These are phyloP conservation scores for Drosophila neonasuta DNA, from an alignment of 2,888 invertebrate genomes.

Conservation along the genomic window DNA sequence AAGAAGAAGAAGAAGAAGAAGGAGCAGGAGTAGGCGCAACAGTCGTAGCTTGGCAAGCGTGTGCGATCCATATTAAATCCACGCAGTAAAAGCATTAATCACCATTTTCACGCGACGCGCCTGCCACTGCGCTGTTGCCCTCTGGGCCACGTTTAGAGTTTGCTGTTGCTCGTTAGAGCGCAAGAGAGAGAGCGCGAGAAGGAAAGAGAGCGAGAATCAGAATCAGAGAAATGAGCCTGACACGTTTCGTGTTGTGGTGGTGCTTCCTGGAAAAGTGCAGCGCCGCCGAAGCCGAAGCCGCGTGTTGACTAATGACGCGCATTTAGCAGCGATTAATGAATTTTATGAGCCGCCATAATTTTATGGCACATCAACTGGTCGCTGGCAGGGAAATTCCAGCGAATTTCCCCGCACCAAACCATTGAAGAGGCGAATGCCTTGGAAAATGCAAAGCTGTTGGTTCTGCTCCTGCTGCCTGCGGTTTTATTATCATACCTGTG, in stretches of 20 bases:
- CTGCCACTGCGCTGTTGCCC: slow-evolving; percentile 37
- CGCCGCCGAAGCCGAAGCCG: slow-evolving; percentile 48
- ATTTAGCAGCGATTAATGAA: slow-evolving; percentile 77
- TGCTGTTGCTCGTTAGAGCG: slow-evolving; percentile 49
- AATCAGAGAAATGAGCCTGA: slow-evolving; percentile 32
- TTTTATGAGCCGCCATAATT: slow-evolving; percentile 76
- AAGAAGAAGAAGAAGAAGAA: neutral
- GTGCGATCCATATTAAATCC: slow-evolving; percentile 73
- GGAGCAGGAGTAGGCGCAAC: neutral
- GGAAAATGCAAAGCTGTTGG: slow-evolving; percentile 41
- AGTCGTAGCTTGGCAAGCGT: slow-evolving; percentile 27
- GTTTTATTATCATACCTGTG: slow-evolving; percentile 65
- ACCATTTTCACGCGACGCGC: slow-evolving; percentile 74
- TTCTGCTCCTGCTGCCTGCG: slow-evolving; percentile 54
- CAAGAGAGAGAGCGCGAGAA: slow-evolving; percentile 16
- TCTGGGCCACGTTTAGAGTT: neutral
- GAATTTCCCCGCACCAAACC: slow-evolving; percentile 66
- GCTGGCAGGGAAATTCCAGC: slow-evolving; percentile 61
- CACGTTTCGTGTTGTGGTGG: slow-evolving; percentile 34
- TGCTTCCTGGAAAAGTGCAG: slow-evolving; percentile 68
- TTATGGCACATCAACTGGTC: slow-evolving; percentile 72
- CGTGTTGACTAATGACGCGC: slow-evolving; percentile 77
- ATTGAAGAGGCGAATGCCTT: slow-evolving; percentile 49
- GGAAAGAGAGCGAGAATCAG: slow-evolving; percentile 2
- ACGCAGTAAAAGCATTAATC: slow-evolving; percentile 73